Evolutionary conservation across 37 sponge, comb jelly and placozoan genomes (phyloP).

Genomic region (Sycon ciliatum): DNA sequence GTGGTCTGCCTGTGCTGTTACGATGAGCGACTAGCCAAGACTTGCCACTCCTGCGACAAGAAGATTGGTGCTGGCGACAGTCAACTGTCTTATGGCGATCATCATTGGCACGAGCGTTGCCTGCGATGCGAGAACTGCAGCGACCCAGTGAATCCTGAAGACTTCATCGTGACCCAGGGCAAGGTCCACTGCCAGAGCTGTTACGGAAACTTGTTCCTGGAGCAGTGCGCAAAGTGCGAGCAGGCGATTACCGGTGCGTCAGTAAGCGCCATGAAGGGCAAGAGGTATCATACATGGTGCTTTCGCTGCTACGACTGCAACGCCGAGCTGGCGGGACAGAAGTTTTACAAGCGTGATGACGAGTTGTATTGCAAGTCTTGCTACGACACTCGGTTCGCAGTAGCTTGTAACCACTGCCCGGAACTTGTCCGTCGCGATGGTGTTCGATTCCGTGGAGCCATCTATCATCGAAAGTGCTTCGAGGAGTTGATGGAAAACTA

Average conservation of each 20-base stretch:
- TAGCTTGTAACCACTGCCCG: no score
- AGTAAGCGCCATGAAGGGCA: slow-evolving; percentile 20
- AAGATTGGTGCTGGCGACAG: slow-evolving; percentile 29
- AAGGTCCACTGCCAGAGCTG: slow-evolving; percentile 38
- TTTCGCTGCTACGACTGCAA: slow-evolving; percentile 40
- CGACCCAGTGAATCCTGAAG: slow-evolving; percentile 26
- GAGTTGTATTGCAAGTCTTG: slow-evolving; percentile 18
- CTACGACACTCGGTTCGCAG: no score
- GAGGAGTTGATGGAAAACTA: no score
- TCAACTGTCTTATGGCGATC: slow-evolving; percentile 17
- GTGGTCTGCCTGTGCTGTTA: slow-evolving; percentile 54
- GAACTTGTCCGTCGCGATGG: no score
- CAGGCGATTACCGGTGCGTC: slow-evolving; percentile 31
- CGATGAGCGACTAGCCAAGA: slow-evolving; percentile 35
- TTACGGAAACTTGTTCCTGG: slow-evolving; percentile 29
- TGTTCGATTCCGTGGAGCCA: no score
- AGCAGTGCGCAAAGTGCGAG: slow-evolving; percentile 34
- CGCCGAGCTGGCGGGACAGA: background rate
- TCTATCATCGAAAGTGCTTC: no score
- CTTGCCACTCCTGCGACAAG: slow-evolving; percentile 44
- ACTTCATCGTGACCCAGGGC: slow-evolving; percentile 36
- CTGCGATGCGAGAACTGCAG: slow-evolving; percentile 45
- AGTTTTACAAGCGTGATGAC: background rate
- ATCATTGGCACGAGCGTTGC: slow-evolving; percentile 47
- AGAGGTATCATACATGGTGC: slow-evolving; percentile 46